Evolutionary conservation across 2,888 invertebrate species (phyloP), one percentile per base, ranked within the genome.

Genomic region (Trissolcus brochymenae): DNA sequence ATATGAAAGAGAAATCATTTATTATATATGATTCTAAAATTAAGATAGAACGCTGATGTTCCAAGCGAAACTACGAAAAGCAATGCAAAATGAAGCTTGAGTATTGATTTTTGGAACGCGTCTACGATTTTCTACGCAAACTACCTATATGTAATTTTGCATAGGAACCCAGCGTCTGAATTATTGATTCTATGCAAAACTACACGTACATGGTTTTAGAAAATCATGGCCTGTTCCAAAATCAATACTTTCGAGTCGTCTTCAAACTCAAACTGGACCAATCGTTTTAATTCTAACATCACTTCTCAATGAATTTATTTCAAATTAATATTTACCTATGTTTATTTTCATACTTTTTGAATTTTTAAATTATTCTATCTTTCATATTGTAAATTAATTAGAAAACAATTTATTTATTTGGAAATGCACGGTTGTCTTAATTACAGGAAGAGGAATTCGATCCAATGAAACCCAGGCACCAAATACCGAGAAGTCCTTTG

Each of bases 381-480:
- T 43, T 43, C 14, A 0, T 6, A 43, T 43, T 43, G 14, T 43
- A 11, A 43, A 43, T 43, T 43, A 43, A 43, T 43, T 43, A 43
- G 25, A 25, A 6, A 25, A 25, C 2, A 6, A 6, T 25, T 25
- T 0, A 6, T 25, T 25, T 25, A 25, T 25, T 25, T 25, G 25
- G 25, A 61, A 7, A 62, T 17, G 6, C 14, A 46, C 0, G 50
- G 6, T 9, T 50, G 50, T 19, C 25, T 13, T 35, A 61, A 43
- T 78, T 75, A 0, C 40, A 80, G 81, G 66, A 78, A 35, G 59
- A 76, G 35, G 68, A 66, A 43, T 80, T 81, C 17, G 68, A 87
- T 71, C 86, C 86, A 6, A 86, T 85, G 84, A 81, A 82, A 51
- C 86, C 87, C 0, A 83, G 79, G 25, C 74, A 71, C 16, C 81